Evolutionary conservation across 2,113 vertebrate genomes (phyloP).

Genomic region (Ovibos moschatus): DNA sequence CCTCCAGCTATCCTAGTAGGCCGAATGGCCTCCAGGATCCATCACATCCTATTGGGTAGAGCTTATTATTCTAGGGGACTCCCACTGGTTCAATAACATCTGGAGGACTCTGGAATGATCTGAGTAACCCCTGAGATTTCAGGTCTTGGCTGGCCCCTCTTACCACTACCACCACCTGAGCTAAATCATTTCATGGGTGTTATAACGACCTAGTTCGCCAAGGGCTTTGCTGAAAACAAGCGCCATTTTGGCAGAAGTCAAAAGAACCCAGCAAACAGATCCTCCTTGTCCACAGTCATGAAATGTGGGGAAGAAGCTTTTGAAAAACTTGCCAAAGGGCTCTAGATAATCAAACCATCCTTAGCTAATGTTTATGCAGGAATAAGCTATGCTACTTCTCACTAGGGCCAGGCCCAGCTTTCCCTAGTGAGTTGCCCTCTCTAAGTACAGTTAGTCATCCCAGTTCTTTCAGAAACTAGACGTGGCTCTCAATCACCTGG

Average conservation of each 20-base stretch:
- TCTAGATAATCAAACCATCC: neutral
- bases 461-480: neutral
- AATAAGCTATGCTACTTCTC: neutral
- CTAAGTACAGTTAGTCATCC: neutral
- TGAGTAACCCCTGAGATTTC: neutral
- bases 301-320: neutral
- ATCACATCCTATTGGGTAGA: fast-evolving
- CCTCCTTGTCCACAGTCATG: neutral
- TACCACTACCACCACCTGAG: neutral
- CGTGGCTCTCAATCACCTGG: neutral
- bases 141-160: neutral
- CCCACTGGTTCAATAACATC: neutral
- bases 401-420: neutral
- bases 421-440: neutral
- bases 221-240: neutral
- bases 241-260: neutral
- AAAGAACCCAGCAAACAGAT: neutral
- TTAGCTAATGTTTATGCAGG: neutral
- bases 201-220: neutral
- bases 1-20: neutral
- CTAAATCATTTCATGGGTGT: neutral
- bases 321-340: neutral
- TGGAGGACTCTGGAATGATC: neutral
- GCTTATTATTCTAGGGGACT: neutral
- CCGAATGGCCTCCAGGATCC: neutral